phyloP scores from a whole-genome alignment of 2,797 vertebrate species.

The Hemitrygon akajei region DNA sequence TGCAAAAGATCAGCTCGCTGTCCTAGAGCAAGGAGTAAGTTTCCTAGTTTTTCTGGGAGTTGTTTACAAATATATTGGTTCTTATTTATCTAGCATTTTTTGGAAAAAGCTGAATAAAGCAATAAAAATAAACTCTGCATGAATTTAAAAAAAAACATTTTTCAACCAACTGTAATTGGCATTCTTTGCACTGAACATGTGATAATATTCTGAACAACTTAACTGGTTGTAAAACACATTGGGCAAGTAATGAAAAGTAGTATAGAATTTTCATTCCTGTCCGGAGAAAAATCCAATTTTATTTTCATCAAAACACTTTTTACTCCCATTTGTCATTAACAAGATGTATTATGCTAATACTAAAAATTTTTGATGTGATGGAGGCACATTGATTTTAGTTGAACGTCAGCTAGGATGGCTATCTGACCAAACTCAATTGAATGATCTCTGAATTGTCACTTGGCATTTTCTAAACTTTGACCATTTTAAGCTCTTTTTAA shows the following conservation, averaged over 20 bases:
- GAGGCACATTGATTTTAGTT: neutral
- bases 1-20: slow-evolving; percentile 84
- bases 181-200: neutral
- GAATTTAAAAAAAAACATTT: neutral
- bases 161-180: neutral
- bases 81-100: neutral
- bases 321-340: neutral
- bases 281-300: neutral
- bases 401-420: neutral
- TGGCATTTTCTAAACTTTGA: neutral
- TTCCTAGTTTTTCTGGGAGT: neutral
- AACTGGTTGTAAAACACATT: neutral
- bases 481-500: too few relatives aligned
- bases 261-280: neutral
- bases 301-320: neutral
- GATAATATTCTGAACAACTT: neutral
- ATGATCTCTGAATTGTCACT: neutral
- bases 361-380: neutral
- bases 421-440: neutral
- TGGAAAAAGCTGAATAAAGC: neutral
- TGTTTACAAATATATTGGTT: neutral
- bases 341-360: neutral
- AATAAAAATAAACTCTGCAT: neutral
- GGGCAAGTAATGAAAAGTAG: neutral
- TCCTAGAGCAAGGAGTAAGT: slow-evolving; percentile 85